Percentiles rank a stretch among this genome's conserved stretches.
phyloP scores from a whole-genome alignment of 2,797 vertebrate genomes.

The Anableps anableps region DNA sequence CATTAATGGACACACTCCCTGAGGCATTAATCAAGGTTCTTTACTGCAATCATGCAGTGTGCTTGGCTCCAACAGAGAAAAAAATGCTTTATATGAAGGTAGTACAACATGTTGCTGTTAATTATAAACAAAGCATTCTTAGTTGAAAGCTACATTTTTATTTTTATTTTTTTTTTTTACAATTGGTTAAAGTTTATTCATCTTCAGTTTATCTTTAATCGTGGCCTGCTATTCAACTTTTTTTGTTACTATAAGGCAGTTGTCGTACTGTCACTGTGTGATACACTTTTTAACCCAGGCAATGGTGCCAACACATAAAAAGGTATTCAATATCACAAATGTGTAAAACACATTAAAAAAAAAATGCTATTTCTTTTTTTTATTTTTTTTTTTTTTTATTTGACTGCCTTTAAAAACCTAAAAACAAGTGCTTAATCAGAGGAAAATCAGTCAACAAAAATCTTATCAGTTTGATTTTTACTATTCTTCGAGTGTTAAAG shows the following conservation, averaged over 20 bases:
- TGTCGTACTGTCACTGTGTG: neutral
- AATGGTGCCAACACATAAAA: neutral
- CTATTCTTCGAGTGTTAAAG: neutral
- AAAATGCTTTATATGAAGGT: neutral
- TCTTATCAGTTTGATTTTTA: neutral
- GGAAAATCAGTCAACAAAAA: neutral
- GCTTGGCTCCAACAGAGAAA: neutral
- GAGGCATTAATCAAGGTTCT: constrained; percentile 17
- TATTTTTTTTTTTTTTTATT: neutral
- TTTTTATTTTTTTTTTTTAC: too few species aligned
- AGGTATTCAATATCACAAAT: neutral
- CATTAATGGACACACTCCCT: constrained; percentile 9
- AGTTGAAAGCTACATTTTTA: neutral
- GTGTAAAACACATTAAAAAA: neutral
- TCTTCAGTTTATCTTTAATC: neutral
- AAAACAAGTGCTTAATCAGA: neutral
- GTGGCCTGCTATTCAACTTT: neutral
- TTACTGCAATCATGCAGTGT: neutral
- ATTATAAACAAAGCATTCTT: neutral
- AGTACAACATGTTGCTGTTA: neutral
- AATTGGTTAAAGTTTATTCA: neutral
- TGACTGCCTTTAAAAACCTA: neutral
- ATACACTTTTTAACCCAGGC: neutral
- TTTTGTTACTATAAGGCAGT: neutral
- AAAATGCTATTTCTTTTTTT: too few species aligned